Evolutionary conservation across 2,888 invertebrate genomes (phyloP).

Genomic region (Alloscopus bannaensis): DNA sequence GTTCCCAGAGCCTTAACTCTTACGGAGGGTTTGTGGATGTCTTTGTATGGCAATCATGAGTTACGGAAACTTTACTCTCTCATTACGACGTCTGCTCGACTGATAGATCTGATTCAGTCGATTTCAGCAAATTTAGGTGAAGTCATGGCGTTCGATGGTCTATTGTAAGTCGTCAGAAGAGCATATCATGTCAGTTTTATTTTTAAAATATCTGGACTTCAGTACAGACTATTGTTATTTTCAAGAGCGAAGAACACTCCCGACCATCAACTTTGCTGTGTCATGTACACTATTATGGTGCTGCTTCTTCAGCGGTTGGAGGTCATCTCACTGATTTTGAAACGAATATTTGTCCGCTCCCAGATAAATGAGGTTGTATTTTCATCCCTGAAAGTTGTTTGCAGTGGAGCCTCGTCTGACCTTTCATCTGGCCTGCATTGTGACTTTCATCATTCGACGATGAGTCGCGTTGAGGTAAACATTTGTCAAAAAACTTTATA

Average conservation of each 20-base stretch:
- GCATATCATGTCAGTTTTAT: not conserved
- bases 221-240: no score
- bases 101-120: not conserved
- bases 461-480: not conserved
- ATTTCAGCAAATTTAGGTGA: not conserved
- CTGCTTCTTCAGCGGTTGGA: not conserved
- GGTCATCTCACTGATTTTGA: not conserved
- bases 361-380: not conserved
- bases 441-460: not conserved
- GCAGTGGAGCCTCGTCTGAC: not conserved
- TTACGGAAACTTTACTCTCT: not conserved
- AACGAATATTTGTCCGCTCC: not conserved
- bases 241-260: not conserved
- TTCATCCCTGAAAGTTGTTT: not conserved
- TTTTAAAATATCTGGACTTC: no score
- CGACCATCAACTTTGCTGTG: not conserved
- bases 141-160: not conserved
- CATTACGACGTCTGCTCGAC: not conserved
- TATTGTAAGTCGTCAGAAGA: not conserved
- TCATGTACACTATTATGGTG: not conserved
- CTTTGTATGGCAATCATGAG: not conserved
- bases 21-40: not conserved
- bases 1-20: not conserved
- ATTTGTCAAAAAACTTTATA: not conserved
- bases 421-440: not conserved